Conservation (phyloP, 2,888 invertebrate genomes). For the Drosophila histrio region DNA sequence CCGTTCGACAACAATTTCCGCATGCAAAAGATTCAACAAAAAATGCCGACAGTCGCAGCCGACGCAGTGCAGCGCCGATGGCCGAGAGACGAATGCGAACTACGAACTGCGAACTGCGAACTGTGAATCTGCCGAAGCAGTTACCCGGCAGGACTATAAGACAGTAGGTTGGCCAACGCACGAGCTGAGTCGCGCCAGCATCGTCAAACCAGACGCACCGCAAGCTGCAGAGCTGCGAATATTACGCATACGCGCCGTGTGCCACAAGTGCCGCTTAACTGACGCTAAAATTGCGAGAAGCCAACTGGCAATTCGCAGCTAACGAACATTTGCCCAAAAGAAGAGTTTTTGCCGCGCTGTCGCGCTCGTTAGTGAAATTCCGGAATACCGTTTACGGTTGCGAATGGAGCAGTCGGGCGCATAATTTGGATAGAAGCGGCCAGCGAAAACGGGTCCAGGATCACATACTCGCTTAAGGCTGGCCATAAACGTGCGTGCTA, state of each 20-base stretch:
- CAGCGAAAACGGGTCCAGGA: conserved; percentile 4
- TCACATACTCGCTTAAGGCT: conserved; percentile 29
- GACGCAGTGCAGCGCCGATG: conserved; percentile 46
- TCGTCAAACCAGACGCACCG: conserved; percentile 62
- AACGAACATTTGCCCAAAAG: background rate
- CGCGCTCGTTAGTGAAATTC: conserved; percentile 67
- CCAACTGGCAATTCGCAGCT: no score
- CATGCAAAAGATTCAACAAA: conserved; percentile 21
- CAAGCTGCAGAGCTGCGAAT: conserved; percentile 11
- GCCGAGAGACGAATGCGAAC: conserved; percentile 43
- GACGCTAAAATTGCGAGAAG: background rate
- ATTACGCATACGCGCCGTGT: conserved; percentile 60
- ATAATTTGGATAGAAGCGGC: conserved; percentile 47
- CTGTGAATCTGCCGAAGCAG: conserved; percentile 21
- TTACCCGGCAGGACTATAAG: conserved; percentile 59
- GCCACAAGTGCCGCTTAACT: conserved; percentile 35
- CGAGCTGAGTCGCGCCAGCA: conserved; percentile 73
- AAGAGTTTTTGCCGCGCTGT: conserved; percentile 31
- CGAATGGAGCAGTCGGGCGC: conserved; percentile 23
- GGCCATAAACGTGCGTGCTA: conserved; percentile 70
- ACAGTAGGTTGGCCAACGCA: conserved; percentile 39
- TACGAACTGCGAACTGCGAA: conserved; percentile 41
- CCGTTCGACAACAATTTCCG: conserved; percentile 13
- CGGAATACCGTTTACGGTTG: conserved; percentile 34
- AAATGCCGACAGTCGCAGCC: conserved; percentile 39